Conservation (phyloP, 1,140 invertebrate species). For the Himalopsyche phryganea region DNA sequence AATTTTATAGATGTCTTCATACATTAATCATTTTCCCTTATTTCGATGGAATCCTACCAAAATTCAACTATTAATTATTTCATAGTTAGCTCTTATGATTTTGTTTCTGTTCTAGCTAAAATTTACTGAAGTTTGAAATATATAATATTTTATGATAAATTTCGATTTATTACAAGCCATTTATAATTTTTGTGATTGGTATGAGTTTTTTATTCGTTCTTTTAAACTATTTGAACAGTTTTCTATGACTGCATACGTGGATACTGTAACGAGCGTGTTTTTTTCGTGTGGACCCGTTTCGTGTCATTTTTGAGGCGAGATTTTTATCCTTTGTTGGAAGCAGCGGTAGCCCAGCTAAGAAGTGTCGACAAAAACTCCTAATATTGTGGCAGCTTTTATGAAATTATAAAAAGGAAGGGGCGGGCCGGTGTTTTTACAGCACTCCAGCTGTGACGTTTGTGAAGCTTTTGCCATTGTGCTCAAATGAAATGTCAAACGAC, state of each 20-base stretch:
- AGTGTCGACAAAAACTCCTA: constrained; percentile 27
- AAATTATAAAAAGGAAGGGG: constrained; percentile 27
- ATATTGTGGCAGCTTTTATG: constrained; percentile 31
- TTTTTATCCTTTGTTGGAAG: constrained; percentile 22
- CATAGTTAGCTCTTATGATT: too few relatives aligned
- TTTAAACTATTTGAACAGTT: too few relatives aligned
- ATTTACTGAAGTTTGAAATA: too few relatives aligned
- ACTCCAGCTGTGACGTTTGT: constrained; percentile 21
- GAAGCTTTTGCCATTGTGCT: constrained; percentile 13
- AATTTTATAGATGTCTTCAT: too few relatives aligned
- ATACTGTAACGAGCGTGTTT: constrained; percentile 9
- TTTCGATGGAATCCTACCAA: too few relatives aligned
- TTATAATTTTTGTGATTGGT: too few relatives aligned
- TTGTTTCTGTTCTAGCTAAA: too few relatives aligned
- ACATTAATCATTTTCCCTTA: too few relatives aligned
- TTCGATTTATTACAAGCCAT: too few relatives aligned
- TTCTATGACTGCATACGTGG: constrained; percentile 6
- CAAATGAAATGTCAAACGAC: constrained; percentile 15
- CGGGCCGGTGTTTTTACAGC: constrained; percentile 22
- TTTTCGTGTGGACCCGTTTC: constrained; percentile 20
- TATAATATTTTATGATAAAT: too few relatives aligned
- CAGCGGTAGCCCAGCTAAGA: constrained; percentile 3
- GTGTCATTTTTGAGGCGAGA: constrained; percentile 5
- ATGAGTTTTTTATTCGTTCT: too few relatives aligned
- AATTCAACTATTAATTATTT: too few relatives aligned